Percentiles rank a stretch among this genome's conserved stretches.
phyloP scores from a whole-genome alignment of 2,888 invertebrate species.

The Stenolophus ochropezus region DNA sequence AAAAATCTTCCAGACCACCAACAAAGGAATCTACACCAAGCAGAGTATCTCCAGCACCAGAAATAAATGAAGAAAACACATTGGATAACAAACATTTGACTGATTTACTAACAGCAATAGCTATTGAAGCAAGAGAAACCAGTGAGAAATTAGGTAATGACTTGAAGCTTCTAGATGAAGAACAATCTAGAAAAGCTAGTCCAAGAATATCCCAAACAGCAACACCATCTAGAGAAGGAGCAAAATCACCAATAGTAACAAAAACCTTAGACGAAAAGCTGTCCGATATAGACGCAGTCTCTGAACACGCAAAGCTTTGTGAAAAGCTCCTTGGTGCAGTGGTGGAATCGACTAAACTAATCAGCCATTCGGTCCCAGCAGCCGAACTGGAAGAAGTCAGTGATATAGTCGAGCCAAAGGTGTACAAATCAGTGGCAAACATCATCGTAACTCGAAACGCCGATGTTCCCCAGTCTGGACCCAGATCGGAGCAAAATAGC shows the following conservation, averaged over 20 bases:
- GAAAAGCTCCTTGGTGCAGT: constrained; percentile 73
- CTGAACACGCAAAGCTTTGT: constrained; percentile 74
- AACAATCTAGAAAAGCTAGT: constrained; percentile 56
- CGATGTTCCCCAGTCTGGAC: constrained; percentile 62
- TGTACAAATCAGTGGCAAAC: constrained; percentile 68
- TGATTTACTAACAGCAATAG: constrained; percentile 83
- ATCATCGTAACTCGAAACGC: constrained; percentile 68
- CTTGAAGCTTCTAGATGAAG: constrained; percentile 70
- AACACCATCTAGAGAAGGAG: constrained; percentile 22
- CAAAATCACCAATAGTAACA: constrained; percentile 10
- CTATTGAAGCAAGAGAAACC: constrained; percentile 85
- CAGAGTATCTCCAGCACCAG: constrained; percentile 54
- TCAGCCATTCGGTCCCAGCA: constrained; percentile 65
- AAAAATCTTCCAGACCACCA: constrained; percentile 62
- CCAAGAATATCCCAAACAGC: constrained; percentile 34
- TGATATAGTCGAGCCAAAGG: constrained; percentile 64
- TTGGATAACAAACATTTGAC: constrained; percentile 78
- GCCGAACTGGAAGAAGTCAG: constrained; percentile 66
- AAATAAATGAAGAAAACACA: constrained; percentile 65
- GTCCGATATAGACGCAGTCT: constrained; percentile 72
- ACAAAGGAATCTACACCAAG: constrained; percentile 61
- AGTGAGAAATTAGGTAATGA: constrained; percentile 83
- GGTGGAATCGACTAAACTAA: constrained; percentile 68
- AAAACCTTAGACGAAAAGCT: constrained; percentile 62
- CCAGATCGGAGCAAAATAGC: constrained; percentile 64